phyloP scores from a whole-genome alignment of 2,888 invertebrate genomes.

The Napeogenes sylphis region DNA sequence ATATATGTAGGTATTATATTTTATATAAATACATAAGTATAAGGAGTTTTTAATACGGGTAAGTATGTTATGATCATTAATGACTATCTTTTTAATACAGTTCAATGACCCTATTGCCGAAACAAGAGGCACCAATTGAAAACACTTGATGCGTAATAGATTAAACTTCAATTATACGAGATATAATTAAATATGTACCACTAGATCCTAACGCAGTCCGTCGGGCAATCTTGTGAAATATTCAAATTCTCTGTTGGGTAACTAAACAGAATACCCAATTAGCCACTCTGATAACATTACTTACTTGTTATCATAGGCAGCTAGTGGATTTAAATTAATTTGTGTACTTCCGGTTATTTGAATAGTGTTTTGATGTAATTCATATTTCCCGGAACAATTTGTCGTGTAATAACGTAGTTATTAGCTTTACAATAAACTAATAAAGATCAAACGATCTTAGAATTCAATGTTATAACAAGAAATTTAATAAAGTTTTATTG shows the following conservation, averaged over 20 bases:
- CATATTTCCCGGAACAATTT: neutral
- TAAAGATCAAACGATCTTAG: neutral
- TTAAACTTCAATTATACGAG: slow-evolving; percentile 28
- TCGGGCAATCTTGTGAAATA: slow-evolving; percentile 56
- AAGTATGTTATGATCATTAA: too few relatives aligned
- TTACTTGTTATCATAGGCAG: slow-evolving; percentile 31
- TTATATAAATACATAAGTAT: too few relatives aligned
- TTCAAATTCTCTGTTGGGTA: slow-evolving; percentile 52
- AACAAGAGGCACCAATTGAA: slow-evolving; percentile 32
- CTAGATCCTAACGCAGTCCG: slow-evolving; percentile 46
- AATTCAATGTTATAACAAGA: too few relatives aligned
- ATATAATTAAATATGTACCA: slow-evolving; percentile 52
- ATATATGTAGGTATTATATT: too few relatives aligned
- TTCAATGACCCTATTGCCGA: slow-evolving; percentile 25
- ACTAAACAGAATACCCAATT: slow-evolving; percentile 65
- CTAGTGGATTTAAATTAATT: slow-evolving; percentile 6
- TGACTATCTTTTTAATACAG: neutral
- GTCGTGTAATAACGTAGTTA: neutral
- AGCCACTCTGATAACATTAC: slow-evolving; percentile 35
- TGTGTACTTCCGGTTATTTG: slow-evolving; percentile 2
- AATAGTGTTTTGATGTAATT: slow-evolving; percentile 5
- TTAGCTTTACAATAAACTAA: neutral
- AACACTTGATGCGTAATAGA: slow-evolving; percentile 31
- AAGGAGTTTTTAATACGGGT: too few relatives aligned
- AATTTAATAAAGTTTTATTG: too few relatives aligned